These are phyloP conservation scores for Amiota mariae DNA, from an alignment of 2,888 invertebrate genomes.

Conservation along the genomic window DNA sequence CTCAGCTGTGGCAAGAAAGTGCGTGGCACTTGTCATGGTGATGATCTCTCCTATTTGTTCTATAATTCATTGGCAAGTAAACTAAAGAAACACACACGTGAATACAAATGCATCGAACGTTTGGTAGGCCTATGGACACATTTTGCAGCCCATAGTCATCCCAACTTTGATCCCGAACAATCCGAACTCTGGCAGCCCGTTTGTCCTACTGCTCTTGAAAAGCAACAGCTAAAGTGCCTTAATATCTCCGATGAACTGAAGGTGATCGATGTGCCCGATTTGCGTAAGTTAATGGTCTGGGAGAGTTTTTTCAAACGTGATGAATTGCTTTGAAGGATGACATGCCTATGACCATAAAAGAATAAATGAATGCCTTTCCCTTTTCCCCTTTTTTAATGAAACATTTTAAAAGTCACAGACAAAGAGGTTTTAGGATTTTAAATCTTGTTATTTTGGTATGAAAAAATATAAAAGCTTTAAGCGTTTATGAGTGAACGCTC, in stretches of 20 bases:
- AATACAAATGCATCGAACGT: constrained; percentile 71
- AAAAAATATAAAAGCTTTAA: constrained; percentile 50
- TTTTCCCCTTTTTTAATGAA: no score
- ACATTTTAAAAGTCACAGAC: no score
- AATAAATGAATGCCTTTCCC: no score
- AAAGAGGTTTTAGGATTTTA: no score
- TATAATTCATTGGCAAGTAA: constrained; percentile 70
- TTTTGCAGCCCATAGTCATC: constrained; percentile 69
- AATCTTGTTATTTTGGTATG: constrained; percentile 17
- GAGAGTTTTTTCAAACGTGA: constrained; percentile 67
- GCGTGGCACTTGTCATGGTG: constrained; percentile 72
- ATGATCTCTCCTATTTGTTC: constrained; percentile 72
- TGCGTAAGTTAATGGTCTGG: constrained; percentile 69
- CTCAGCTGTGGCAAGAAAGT: constrained; percentile 71
- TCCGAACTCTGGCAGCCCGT: constrained; percentile 66
- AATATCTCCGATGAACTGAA: constrained; percentile 71
- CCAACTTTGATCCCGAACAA: constrained; percentile 66
- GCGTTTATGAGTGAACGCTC: not conserved
- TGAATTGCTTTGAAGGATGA: constrained; percentile 59
- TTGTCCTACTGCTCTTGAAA: constrained; percentile 52
- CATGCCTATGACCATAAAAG: no score
- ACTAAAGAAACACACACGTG: constrained; percentile 64
- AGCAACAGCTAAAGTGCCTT: constrained; percentile 70
- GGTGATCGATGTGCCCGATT: constrained; percentile 70
- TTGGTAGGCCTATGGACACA: constrained; percentile 71